Evolutionary conservation across 1,140 invertebrate genomes (phyloP), one percentile per base, ranked within the genome.

Genomic region (Hycleus phaleratus): DNA sequence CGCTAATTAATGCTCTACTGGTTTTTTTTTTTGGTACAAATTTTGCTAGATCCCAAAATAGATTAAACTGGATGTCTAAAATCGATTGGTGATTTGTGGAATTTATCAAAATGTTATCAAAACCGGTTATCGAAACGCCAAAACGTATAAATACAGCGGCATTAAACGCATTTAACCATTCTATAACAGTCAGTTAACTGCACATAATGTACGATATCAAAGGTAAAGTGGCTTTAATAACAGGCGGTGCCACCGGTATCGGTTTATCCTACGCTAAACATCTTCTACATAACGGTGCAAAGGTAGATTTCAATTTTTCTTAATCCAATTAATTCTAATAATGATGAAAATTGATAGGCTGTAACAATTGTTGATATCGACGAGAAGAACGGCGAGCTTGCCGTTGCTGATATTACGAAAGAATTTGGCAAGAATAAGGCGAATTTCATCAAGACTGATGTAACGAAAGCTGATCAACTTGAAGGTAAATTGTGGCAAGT

Each of bases 221-320:
- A 72, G 84, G 82, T 54, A 85, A 86, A 71, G 81, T 87, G 51
- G 86, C 84, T 51, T 71, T 90, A 40, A 78, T 90, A 32, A 88
- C 87, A 18, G 87, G 87, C 25, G 87, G 81, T 11, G 85, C 85
- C 26, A 78, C 81, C 53, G 86, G 86, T 40, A 85, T 90, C 49
- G 87, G 87, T 10, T 78, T 82, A 52, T 79, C 82, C 5, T 86
- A 84, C 66, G 80, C 78, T 58, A 79, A 83, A 62, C 84, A 86
- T 68, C 70, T 90, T 3, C 72, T 89, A 3, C 82, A 84, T 65
- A 79, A 85, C 66, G 85, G 85, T 61, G 82, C 81, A 4, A 86
- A 84, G 79, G 87, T 88, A 74, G 8, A 12, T 51, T 39, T 32
- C 3, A 32, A 32, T 18, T 18, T 18, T 18, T 1, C 18, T 18